Conservation (phyloP, 64 coral and sea anemone species). For the Stylophora pistillata region DNA sequence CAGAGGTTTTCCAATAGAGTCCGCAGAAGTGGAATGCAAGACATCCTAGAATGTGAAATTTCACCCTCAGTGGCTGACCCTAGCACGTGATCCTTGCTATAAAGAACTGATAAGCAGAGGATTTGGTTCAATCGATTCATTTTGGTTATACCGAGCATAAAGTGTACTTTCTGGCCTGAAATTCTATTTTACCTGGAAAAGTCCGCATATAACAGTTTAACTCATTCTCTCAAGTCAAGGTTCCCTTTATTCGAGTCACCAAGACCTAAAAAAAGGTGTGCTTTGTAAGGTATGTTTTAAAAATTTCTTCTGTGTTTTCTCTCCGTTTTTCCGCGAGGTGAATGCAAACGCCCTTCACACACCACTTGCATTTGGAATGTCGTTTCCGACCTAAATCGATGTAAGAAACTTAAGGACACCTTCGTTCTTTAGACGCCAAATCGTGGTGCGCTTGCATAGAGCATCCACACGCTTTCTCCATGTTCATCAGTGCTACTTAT, state of each 20-base stretch:
- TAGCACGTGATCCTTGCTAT: neutral
- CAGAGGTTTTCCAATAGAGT: neutral
- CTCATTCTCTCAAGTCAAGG: neutral
- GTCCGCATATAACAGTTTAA: neutral
- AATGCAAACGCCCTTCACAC: neutral
- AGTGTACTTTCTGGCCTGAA: too few species aligned
- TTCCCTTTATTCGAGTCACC: neutral
- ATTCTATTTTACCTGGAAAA: neutral
- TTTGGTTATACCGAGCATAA: too few species aligned
- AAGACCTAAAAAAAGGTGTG: neutral
- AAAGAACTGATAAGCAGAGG: neutral
- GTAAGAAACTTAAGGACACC: too few species aligned
- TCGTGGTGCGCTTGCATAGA: too few species aligned
- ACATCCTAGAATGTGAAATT: neutral
- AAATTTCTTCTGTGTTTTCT: neutral
- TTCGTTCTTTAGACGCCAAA: too few species aligned
- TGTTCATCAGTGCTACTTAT: too few species aligned
- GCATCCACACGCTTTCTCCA: too few species aligned
- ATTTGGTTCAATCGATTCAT: too few species aligned
- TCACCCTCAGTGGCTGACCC: neutral
- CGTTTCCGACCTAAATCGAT: too few species aligned
- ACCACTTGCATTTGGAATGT: too few species aligned
- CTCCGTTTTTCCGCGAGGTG: neutral
- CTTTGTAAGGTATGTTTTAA: neutral
- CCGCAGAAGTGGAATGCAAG: neutral